phyloP scores from a whole-genome alignment of 2,888 invertebrate genomes.

The Tenthredo amoena region DNA sequence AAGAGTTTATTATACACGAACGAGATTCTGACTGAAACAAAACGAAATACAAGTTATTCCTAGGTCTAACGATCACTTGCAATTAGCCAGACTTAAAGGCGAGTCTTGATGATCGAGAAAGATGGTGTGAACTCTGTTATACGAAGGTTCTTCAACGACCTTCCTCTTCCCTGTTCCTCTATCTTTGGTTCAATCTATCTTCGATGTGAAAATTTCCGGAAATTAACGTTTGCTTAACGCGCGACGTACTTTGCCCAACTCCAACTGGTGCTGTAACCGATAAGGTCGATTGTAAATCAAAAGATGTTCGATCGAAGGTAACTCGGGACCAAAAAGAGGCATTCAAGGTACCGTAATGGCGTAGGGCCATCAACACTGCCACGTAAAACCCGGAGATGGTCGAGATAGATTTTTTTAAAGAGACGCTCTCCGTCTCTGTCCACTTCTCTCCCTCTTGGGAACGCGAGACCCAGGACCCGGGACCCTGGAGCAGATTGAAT shows the following conservation, averaged over 20 bases:
- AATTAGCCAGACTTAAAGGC: neutral
- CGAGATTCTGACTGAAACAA: neutral
- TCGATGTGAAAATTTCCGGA: constrained; percentile 36
- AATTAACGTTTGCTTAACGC: constrained; percentile 36
- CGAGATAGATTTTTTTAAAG: constrained; percentile 46
- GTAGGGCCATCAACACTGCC: constrained; percentile 21
- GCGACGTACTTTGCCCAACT: constrained; percentile 39
- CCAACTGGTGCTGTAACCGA: neutral
- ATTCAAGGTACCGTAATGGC: constrained; percentile 37
- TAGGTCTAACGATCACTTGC: too few relatives aligned
- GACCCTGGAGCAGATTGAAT: constrained; percentile 38
- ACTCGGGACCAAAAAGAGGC: constrained; percentile 10
- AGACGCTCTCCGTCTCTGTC: neutral
- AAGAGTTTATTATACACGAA: neutral
- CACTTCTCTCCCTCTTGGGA: neutral
- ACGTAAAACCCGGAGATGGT: constrained; percentile 24
- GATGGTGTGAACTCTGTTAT: neutral
- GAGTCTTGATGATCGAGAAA: neutral
- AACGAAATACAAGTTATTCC: neutral
- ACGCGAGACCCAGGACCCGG: neutral
- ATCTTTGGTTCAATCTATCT: constrained; percentile 20
- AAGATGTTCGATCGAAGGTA: constrained; percentile 18
- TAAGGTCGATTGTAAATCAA: constrained; percentile 45
- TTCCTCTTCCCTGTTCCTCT: neutral
- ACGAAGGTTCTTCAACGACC: neutral